Base-by-base conservation (phyloP, 2,113 vertebrate genomes). In the Acanthisitta chloris region DNA sequence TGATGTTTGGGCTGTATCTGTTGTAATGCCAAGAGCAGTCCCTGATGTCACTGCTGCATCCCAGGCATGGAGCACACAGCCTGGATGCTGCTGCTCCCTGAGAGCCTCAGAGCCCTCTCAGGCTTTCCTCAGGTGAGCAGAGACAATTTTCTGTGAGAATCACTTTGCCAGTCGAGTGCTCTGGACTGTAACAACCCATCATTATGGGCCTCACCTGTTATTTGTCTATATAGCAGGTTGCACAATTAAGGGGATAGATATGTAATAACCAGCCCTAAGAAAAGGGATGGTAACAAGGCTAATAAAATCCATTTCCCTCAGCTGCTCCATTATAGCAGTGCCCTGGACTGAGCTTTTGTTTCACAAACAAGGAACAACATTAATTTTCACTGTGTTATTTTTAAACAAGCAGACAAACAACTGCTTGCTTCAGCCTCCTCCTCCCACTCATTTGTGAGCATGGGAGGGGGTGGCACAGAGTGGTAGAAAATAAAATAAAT, bases 181-280 rank as follows among this genome's bases (percentile, higher is more conserved):
- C 49, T 94, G 81, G 71, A 4, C 57, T 83, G 86, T 31, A 81
- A 83, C 77, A 94, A 21, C 84, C 81, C 80, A 49, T 90, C 83
- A 87, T 92, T 90, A 81, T 0, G 0, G 64, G 38, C 7, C 26
- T 87, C 77, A 90, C 91, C 88, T 91, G 92, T 72, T 88, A 86
- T 95, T 94, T 94, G 62, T 92, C 86, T 81, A 13, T 46, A 78
- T 42, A 69, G 81, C 77, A 91, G 86, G 69, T 46, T 90, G 92
- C 84, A 72, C 83, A 94, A 79, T 92, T 96, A 95, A 81, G 64
- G 73, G 88, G 52, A 71, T 64, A 83, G 92, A 38, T 28, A 65
- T 69, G 78, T 88, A 93, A 96, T 92, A 94, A 95, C 86, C 49
- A 90, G 42, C 49, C 42, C 67, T 94, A 81, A 86, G 79, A 78